These are phyloP conservation scores for Drosophila limbata DNA, from an alignment of 2,888 invertebrate species.

Conservation along the genomic window DNA sequence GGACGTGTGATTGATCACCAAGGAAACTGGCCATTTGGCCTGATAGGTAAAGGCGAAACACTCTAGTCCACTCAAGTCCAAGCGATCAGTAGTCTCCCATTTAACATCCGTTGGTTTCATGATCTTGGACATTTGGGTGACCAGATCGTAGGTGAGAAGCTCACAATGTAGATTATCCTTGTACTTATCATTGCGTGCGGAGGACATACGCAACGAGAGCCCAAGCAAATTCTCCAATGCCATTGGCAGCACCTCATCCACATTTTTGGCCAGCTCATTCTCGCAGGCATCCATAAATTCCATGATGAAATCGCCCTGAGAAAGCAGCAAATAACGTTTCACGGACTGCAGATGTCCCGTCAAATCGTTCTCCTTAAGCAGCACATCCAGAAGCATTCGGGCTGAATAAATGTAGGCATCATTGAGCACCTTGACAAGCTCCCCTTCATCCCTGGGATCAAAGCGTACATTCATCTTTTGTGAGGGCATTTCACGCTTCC, in stretches of 20 bases:
- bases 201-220: conserved; percentile 94
- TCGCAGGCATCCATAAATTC: conserved; percentile 98
- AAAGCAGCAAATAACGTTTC: conserved; percentile 94
- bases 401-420: conserved; percentile 96
- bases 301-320: conserved; percentile 97
- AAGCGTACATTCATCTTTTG: conserved; percentile 87
- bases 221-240: conserved; percentile 96
- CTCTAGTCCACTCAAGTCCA: conserved; percentile 92
- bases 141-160: conserved; percentile 94
- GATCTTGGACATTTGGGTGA: conserved; percentile 96
- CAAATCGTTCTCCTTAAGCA: conserved; percentile 96
- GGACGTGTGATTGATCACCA: conserved; percentile 95
- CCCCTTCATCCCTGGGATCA: conserved; percentile 87
- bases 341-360: conserved; percentile 94
- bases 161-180: conserved; percentile 97
- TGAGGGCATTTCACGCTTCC: conserved; percentile 87
- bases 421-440: conserved; percentile 91
- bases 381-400: conserved; percentile 93
- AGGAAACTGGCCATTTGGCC: conserved; percentile 97
- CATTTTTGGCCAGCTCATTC: conserved; percentile 94
- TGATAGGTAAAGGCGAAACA: conserved; percentile 97
- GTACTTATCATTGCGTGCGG: conserved; percentile 96
- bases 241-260: conserved; percentile 94
- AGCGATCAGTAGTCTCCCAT: conserved; percentile 89
- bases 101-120: conserved; percentile 87